These are phyloP conservation scores for Agrotis clavis DNA, from an alignment of 2,888 invertebrate species.

Conservation along the genomic window DNA sequence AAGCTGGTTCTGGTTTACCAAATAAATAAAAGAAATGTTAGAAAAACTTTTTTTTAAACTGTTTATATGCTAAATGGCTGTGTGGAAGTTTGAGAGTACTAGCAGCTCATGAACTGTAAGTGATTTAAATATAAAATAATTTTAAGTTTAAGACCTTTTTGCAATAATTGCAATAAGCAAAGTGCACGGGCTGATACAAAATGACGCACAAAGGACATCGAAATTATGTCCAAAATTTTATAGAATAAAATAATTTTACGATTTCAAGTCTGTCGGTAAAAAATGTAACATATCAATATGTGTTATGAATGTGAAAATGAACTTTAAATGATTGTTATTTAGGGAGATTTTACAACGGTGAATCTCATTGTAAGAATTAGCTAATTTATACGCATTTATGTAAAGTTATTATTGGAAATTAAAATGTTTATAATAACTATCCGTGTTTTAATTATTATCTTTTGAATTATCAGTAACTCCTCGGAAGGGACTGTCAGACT, in stretches of 20 bases:
- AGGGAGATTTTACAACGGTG: constrained; percentile 40
- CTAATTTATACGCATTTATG: constrained; percentile 48
- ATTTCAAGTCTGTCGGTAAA: background rate
- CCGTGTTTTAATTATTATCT: constrained; percentile 17
- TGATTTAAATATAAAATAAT: background rate
- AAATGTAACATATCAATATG: constrained; percentile 39
- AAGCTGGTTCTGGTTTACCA: too few species aligned
- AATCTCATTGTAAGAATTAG: constrained; percentile 49
- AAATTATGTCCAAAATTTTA: background rate
- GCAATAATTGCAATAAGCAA: too few species aligned
- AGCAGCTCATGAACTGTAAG: constrained; percentile 12
- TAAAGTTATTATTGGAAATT: constrained; percentile 57
- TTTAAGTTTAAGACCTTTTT: too few species aligned
- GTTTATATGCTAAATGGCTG: constrained; percentile 26
- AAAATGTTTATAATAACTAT: constrained; percentile 46
- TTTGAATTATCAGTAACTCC: background rate
- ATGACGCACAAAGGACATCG: background rate
- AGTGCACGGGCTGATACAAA: background rate
- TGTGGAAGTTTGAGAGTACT: constrained; percentile 28
- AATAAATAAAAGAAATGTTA: background rate
- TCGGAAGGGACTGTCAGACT: too few species aligned
- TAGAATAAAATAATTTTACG: background rate
- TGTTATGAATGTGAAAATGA: background rate
- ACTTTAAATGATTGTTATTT: constrained; percentile 11
- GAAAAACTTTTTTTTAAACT: background rate